A percentile compares a stretch with the other conserved stretches of the same genome.
Evolutionary conservation across 2,113 vertebrate species (phyloP).

Genomic region (Meles meles): DNA sequence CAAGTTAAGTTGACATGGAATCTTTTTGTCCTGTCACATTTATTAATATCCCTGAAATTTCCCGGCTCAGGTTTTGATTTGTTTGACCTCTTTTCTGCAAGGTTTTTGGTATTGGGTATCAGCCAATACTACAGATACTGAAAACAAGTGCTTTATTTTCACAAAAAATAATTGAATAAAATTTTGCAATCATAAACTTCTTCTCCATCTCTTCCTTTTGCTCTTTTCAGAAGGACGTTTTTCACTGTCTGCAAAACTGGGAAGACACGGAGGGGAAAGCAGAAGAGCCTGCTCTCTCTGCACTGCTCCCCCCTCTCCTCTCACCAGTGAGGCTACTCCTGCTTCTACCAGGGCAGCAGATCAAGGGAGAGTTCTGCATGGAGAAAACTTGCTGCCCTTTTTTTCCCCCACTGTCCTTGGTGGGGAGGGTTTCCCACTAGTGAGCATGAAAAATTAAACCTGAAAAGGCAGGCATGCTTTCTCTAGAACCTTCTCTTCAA

Average conservation of each 20-base stretch:
- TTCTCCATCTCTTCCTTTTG: neutral
- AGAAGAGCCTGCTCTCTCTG: neutral
- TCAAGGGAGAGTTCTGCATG: no score
- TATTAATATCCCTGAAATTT: neutral
- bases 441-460: neutral
- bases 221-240: neutral
- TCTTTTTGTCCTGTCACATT: neutral
- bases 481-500: neutral
- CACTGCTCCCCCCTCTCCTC: neutral
- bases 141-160: constrained; percentile 2
- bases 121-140: neutral
- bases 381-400: neutral
- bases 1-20: neutral
- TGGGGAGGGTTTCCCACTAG: neutral
- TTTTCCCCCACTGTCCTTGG: neutral
- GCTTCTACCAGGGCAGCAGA: neutral
- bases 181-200: neutral
- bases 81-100: neutral
- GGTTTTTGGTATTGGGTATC: neutral
- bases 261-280: neutral
- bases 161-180: neutral
- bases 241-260: neutral
- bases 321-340: neutral
- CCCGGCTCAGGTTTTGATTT: neutral
- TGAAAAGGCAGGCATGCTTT: neutral